Base-by-base conservation (phyloP, 2,888 invertebrate species). In the Plebejus anna region DNA sequence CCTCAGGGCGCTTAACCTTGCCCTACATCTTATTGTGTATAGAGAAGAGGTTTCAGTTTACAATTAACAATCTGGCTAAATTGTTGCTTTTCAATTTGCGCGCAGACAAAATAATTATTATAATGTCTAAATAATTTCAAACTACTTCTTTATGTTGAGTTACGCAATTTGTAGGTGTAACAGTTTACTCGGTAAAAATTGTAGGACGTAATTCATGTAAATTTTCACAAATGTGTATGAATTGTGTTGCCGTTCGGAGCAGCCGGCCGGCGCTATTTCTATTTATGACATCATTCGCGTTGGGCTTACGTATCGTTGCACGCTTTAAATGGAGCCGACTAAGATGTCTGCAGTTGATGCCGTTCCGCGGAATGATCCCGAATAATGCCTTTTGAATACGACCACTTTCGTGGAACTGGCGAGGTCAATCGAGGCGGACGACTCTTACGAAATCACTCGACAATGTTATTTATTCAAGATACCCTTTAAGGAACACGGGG, bases 201-300 rank as follows among this genome's bases (percentile, higher is more conserved):
- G 66, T 32, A 32, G 32, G 1, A 66, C 70, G 70, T 22, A 76
- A 70, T 76, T 76, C 55, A 70, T 55, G 57, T 86, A 85, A 85
- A 86, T 84, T 87, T 86, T 85, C 83, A 82, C 82, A 83, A 86
- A 90, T 89, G 87, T 86, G 86, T 88, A 89, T 88, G 88, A 89
- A 90, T 89, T 86, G 70, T 70, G 84, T 87, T 85, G 85, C 83
- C 82, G 84, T 87, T 86, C 83, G 83, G 82, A 86, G 85, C 87
- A 87, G 87, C 86, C 88, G 88, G 87, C 87, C 84, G 90, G 88
- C 86, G 93, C 94, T 94, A 94, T 94, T 94, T 94, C 93, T 92
- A 92, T 92, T 90, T 89, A 94, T 95, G 94, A 94, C 94, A 94
- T 94, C 95, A 95, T 90, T 89, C 86, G 90, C 89, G 89, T 90